Evolutionary conservation across 2,113 vertebrate genomes (phyloP), one percentile per base, ranked within the genome.

Genomic region (Emydura subglobosa): DNA sequence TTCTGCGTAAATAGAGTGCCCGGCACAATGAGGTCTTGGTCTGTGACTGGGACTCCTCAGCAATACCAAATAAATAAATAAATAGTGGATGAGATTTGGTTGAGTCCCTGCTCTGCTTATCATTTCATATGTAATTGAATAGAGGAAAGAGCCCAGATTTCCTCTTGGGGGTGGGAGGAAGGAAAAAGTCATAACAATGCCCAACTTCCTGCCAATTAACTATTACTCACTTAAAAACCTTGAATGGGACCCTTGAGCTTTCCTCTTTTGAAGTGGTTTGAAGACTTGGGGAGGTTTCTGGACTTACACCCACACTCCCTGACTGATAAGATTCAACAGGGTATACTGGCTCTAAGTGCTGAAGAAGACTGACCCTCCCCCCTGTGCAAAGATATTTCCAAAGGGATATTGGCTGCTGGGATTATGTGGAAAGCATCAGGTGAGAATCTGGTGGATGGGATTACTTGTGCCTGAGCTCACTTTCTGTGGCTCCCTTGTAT

Each of bases 181-280:
- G 76, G 76, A 55, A 82, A 79, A 82, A 96, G 92, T 39, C 65
- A 22, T 22, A 96, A 96, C 97, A 97, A 92, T 87, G 91, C 89
- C 94, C 97, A 92, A 95, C 95, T 97, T 97, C 95, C 96, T 96
- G 95, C 76, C 42, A 85, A 92, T 87, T 51, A 88, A 90, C 76
- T 55, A 65, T 94, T 95, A 92, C 65, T 92, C 91, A 91, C 89
- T 96, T 54, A 91, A 5, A 49, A 96, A 85, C 87, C 12, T 94
- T 80, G 89, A 97, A 92, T 54, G 74, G 54, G 59, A 93, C 11
- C 8, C 68, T 95, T 88, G 59, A 92, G 72, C 88, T 93, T 79
- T 79, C 44, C 87, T 55, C 10, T 4, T 86, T 82, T 79, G 88
- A 25, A 94, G 42, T 47, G 25, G 86, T 96, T 89, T 86, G 92